A percentile compares a stretch with the other conserved stretches of the same genome.
Evolutionary conservation across 2,113 vertebrate species (phyloP).

Genomic region (Atrichornis clamosus): DNA sequence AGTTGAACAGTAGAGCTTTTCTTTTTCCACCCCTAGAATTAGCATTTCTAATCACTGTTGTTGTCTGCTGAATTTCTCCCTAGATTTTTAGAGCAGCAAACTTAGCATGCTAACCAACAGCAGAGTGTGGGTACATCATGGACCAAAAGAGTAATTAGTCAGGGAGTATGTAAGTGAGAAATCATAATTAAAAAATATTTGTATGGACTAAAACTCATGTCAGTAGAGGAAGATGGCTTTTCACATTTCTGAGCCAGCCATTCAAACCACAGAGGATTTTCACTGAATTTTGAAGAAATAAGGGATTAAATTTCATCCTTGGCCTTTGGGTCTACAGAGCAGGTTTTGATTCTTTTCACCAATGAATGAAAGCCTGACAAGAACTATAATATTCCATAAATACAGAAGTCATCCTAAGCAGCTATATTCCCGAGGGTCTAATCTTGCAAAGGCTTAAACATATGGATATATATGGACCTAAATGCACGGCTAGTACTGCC

Average conservation of each 20-base stretch:
- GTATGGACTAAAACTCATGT: background rate
- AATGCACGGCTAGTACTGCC: background rate
- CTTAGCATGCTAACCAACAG: background rate
- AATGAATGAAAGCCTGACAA: constrained; percentile 12
- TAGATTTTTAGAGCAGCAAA: background rate
- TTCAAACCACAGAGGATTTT: background rate
- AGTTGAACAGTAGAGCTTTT: background rate
- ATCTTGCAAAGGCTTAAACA: background rate
- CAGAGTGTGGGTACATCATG: background rate
- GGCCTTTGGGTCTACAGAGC: background rate
- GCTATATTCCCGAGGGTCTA: background rate
- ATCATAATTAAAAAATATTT: background rate
- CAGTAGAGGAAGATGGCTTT: background rate
- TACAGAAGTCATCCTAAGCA: background rate
- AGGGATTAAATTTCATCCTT: background rate
- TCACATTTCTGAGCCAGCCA: background rate
- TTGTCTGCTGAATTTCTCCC: background rate
- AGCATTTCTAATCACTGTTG: background rate
- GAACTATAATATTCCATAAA: background rate
- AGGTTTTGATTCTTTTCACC: background rate
- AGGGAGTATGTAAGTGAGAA: background rate
- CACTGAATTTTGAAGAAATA: background rate
- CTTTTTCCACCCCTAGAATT: background rate
- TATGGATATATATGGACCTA: background rate
- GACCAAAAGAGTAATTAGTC: background rate